Evolutionary conservation across 2,888 invertebrate species (phyloP).

Genomic region (Rhodophaea formosa): DNA sequence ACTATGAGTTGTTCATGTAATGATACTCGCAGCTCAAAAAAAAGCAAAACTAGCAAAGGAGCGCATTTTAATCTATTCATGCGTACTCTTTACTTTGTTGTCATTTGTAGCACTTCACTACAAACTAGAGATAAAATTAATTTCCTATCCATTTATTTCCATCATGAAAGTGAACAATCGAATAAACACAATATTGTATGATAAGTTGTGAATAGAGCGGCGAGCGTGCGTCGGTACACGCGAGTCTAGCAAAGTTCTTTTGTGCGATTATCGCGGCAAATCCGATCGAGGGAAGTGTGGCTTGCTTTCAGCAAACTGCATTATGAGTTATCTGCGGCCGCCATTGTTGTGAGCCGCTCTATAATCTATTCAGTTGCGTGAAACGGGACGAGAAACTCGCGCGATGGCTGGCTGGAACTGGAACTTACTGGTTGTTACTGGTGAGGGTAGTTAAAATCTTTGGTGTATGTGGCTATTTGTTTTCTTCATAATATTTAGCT

Average conservation of each 20-base stretch:
- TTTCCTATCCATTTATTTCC: constrained; percentile 28
- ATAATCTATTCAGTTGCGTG: constrained; percentile 55
- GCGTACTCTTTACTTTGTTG: no score
- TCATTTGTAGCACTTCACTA: no score
- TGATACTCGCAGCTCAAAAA: no score
- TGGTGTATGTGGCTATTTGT: no score
- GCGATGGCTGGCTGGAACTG: not conserved
- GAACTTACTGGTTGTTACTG: constrained; percentile 10
- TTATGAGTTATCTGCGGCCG: constrained; percentile 71
- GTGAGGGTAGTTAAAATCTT: constrained; percentile 25
- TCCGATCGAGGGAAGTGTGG: constrained; percentile 78
- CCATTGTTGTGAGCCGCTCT: constrained; percentile 60
- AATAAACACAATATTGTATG: constrained; percentile 50
- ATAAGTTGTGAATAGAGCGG: constrained; percentile 62
- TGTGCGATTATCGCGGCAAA: constrained; percentile 79
- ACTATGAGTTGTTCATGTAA: no score
- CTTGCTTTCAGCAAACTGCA: constrained; percentile 77
- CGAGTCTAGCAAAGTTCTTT: constrained; percentile 73
- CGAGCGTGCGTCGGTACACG: constrained; percentile 55
- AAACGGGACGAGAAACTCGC: constrained; percentile 27
- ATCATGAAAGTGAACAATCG: constrained; percentile 30
- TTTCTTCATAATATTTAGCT: no score
- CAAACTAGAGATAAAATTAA: constrained; percentile 26
- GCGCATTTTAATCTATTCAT: no score
- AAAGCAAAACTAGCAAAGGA: no score